These are phyloP conservation scores for Neofelis nebulosa DNA, from an alignment of 2,113 vertebrate genomes.

Conservation along the genomic window DNA sequence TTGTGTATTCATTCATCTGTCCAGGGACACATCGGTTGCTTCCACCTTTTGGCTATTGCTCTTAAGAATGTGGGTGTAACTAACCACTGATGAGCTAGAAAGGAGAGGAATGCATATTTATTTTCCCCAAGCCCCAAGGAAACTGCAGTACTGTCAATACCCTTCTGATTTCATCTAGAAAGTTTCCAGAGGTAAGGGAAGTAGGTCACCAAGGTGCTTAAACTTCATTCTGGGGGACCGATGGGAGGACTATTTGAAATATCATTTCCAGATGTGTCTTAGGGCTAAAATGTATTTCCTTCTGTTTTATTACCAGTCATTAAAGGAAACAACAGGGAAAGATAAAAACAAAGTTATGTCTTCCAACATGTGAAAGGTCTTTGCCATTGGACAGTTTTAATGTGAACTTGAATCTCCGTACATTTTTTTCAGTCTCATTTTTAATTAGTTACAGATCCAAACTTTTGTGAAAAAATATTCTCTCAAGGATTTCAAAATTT, in stretches of 20 bases:
- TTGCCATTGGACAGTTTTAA: slow-evolving; percentile 53
- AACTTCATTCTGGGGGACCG: slow-evolving; percentile 34
- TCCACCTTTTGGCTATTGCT: background rate
- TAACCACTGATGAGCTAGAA: slow-evolving; percentile 31
- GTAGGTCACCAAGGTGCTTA: slow-evolving; percentile 51
- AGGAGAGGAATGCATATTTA: slow-evolving; percentile 36
- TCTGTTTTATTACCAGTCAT: slow-evolving; percentile 72
- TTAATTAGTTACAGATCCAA: slow-evolving; percentile 63
- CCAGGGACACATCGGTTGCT: background rate
- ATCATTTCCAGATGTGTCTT: slow-evolving; percentile 71
- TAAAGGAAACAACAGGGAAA: slow-evolving; percentile 65
- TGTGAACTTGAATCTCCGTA: slow-evolving; percentile 41
- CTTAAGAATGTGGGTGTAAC: background rate
- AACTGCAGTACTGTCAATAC: slow-evolving; percentile 36
- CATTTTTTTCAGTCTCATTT: slow-evolving; percentile 11
- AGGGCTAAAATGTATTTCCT: slow-evolving; percentile 56
- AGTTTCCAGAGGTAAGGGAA: slow-evolving; percentile 57
- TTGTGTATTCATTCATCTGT: background rate
- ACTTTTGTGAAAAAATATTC: slow-evolving; percentile 10
- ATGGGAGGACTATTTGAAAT: slow-evolving; percentile 43
- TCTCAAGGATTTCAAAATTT: background rate
- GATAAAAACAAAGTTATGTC: slow-evolving; percentile 64
- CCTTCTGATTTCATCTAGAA: slow-evolving; percentile 58
- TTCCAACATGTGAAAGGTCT: slow-evolving; percentile 58
- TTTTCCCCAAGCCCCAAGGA: slow-evolving; percentile 26